These are phyloP conservation scores for Boloria selene DNA, from an alignment of 2,888 invertebrate genomes.

Conservation along the genomic window DNA sequence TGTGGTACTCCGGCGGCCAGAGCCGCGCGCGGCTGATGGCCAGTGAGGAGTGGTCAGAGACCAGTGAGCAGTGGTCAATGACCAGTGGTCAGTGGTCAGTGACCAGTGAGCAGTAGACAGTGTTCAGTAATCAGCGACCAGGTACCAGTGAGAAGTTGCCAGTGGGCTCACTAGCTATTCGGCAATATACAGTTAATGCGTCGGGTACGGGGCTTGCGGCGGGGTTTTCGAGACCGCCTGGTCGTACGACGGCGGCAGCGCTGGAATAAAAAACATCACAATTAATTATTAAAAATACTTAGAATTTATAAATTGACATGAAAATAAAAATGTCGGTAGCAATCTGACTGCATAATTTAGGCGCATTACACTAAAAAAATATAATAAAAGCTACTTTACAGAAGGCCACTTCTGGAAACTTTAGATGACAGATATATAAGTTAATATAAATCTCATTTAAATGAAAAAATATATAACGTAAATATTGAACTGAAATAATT, in stretches of 20 bases:
- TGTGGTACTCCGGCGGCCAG: too few relatives aligned
- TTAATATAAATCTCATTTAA: too few relatives aligned
- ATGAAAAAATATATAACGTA: too few relatives aligned
- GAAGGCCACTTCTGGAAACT: too few relatives aligned
- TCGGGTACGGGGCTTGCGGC: slow-evolving; percentile 55
- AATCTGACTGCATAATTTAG: too few relatives aligned
- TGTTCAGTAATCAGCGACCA: background rate
- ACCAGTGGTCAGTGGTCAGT: background rate
- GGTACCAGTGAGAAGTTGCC: background rate
- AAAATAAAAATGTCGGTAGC: too few relatives aligned
- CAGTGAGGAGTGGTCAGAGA: background rate
- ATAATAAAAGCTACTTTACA: too few relatives aligned
- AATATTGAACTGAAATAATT: too few relatives aligned
- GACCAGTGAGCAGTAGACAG: background rate
- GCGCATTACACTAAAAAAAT: too few relatives aligned
- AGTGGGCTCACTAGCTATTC: background rate
- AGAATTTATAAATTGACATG: background rate
- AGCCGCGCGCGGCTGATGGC: background rate
- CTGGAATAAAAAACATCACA: slow-evolving; percentile 47
- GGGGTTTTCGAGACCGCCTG: slow-evolving; percentile 52
- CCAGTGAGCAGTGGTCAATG: background rate
- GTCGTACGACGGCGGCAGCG: slow-evolving; percentile 65
- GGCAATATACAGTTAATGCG: slow-evolving; percentile 39
- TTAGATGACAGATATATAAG: too few relatives aligned
- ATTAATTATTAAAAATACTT: background rate